Percentiles rank a stretch among this genome's conserved stretches.
These are phyloP conservation scores for Argyresthia albistria DNA, from an alignment of 2,888 invertebrate genomes.

Conservation along the genomic window DNA sequence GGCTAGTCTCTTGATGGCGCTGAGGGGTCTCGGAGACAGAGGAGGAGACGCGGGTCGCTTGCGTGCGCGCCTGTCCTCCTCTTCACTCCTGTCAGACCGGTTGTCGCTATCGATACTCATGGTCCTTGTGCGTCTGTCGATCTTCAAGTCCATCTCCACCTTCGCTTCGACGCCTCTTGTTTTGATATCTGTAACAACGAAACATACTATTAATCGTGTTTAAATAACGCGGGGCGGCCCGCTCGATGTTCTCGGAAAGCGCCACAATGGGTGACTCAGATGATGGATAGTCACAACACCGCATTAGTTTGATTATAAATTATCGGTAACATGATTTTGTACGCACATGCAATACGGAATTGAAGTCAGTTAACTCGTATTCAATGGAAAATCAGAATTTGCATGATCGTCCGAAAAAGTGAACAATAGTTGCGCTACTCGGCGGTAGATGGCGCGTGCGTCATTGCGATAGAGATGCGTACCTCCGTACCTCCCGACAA, in stretches of 20 bases:
- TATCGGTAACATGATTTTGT: not conserved
- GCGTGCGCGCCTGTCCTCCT: constrained; percentile 47
- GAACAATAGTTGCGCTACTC: constrained; percentile 18
- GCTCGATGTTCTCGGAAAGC: constrained; percentile 67
- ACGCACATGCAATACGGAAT: no score
- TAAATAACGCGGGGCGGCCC: constrained; percentile 48
- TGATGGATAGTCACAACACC: not conserved
- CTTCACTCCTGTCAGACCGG: constrained; percentile 69
- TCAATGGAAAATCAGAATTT: not conserved
- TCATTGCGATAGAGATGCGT: not conserved
- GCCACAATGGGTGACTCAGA: constrained; percentile 67
- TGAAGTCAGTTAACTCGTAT: no score
- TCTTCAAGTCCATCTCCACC: constrained; percentile 43
- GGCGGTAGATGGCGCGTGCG: constrained; percentile 30
- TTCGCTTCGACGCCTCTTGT: constrained; percentile 55
- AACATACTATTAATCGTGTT: constrained; percentile 59
- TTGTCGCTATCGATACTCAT: constrained; percentile 71
- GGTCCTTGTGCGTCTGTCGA: constrained; percentile 45
- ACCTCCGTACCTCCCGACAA: not conserved
- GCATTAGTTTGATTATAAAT: not conserved
- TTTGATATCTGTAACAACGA: constrained; percentile 69
- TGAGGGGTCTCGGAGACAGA: constrained; percentile 44
- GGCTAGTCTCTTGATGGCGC: constrained; percentile 39
- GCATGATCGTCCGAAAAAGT: no score
- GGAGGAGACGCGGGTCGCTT: constrained; percentile 56